Base-by-base conservation (phyloP, 2,888 invertebrate species). In the Clanis bilineata region DNA sequence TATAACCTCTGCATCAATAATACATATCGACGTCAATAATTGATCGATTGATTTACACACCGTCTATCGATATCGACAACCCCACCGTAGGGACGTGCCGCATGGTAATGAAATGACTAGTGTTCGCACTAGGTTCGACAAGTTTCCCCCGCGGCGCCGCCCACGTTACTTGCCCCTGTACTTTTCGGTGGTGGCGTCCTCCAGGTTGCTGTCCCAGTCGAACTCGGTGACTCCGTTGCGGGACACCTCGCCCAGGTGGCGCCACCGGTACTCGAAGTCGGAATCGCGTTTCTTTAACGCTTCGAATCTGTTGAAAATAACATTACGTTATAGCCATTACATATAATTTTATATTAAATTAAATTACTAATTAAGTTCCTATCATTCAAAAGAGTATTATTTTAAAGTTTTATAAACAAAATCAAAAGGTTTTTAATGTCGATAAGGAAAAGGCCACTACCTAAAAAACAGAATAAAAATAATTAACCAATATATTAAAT, bases 121-220 rank as follows among this genome's bases (percentile, higher is more conserved):
- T 80, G 79, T 74, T 68, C 67, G 73, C 79, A 79, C 79, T 81
- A 77, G 78, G 75, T 68, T 73, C 66, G 64, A 65, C 64, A 51
- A 58, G 58, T 68, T 63, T 58, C 66, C 60, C 58, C 45, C 32
- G 51, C 28, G 54, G 43, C 3, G 22, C 51, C 12, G 57, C 57
- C 62, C 36, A 23, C 36, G 55, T 76, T 86, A 89, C 85, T 90
- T 90, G 82, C 90, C 90, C 75, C 86, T 76, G 64, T 87, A 80
- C 71, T 87, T 90, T 68, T 92, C 92, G 38, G 92, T 92, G 68
- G 93, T 91, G 59, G 94, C 94, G 78, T 96, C 96, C 74, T 96
- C 96, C 63, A 95, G 93, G 76, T 96, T 95, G 86, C 95, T 96
- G 85, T 96, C 96, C 97, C 97, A 97, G 86, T 97, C 97, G 87